Evolutionary conservation across 2,888 invertebrate species (phyloP).

Genomic region (Anthoptus insignis): DNA sequence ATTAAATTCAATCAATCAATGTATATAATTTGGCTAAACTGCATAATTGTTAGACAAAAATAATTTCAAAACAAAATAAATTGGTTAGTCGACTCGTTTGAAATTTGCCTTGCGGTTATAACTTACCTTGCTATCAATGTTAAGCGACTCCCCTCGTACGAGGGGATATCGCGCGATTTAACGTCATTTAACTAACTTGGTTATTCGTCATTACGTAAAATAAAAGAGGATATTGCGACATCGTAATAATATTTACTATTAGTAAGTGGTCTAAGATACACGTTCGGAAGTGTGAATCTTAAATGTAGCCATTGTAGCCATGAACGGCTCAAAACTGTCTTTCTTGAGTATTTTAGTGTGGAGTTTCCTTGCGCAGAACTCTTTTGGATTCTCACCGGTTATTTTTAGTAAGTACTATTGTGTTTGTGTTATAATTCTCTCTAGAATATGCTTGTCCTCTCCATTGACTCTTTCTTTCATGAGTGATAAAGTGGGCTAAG

Average conservation of each 20-base stretch:
- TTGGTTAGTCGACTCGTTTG: no score
- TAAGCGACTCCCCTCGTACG: constrained; percentile 3
- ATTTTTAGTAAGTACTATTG: constrained; percentile 74
- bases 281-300: constrained; percentile 19
- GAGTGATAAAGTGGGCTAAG: neutral
- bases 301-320: constrained; percentile 54
- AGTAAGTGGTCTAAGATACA: neutral
- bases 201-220: constrained; percentile 31
- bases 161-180: constrained; percentile 14
- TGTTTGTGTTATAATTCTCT: constrained; percentile 24
- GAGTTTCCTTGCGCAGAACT: constrained; percentile 66
- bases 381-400: constrained; percentile 76
- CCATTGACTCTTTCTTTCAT: neutral
- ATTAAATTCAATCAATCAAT: no score
- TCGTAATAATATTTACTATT: constrained; percentile 17
- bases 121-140: neutral
- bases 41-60: no score
- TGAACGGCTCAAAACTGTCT: constrained; percentile 62
- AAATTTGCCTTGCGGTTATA: neutral
- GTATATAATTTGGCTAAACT: no score
- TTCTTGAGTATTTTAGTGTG: constrained; percentile 57
- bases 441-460: constrained; percentile 41
- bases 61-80: no score
- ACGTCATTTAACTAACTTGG: constrained; percentile 26
- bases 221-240: constrained; percentile 35